Base-by-base conservation (phyloP, 2,888 invertebrate genomes). In the Phalera bucephala region DNA sequence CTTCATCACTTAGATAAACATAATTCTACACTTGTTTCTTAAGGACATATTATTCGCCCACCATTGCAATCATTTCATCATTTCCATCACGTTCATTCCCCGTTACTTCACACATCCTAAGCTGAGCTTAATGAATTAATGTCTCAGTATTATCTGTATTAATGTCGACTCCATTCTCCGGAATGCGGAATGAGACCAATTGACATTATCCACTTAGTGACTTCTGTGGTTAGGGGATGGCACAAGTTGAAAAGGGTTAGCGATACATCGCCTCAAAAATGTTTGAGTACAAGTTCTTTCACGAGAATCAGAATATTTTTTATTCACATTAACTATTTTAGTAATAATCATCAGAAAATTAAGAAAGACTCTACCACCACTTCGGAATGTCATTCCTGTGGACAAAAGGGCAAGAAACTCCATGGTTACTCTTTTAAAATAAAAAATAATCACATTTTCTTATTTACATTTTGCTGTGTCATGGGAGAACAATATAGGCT, bases 121-220 rank as follows among this genome's bases (percentile, higher is more conserved):
- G 52, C 45, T 23, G 36, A 49, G 14, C 61, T 65, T 74, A 79
- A 79, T 79, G 71, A 78, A 73, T 73, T 75, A 77, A 82, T 80
- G 78, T 65, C 59, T 55, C 56, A 63, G 71, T 75, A 81, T 82
- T 80, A 58, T 57, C 57, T 64, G 71, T 75, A 80, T 82, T 80
- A 80, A 80, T 79, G 76, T 74, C 72, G 74, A 71, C 69, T 45
- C 75, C 65, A 67, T 69, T 56, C 71, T 37, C 48, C 58, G 86
- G 88, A 87, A 88, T 87, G 88, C 88, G 88, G 88, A 88, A 88
- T 85, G 76, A 67, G 71, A 73, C 60, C 61, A 80, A 80, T 80
- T 79, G 84, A 84, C 79, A 83, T 86, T 85, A 86, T 84, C 84
- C 84, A 83, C 84, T 88, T 86, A 84, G 66, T 64, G 71, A 73